Evolutionary conservation across 2,888 invertebrate species (phyloP).

Genomic region (Acrobasis consociella): DNA sequence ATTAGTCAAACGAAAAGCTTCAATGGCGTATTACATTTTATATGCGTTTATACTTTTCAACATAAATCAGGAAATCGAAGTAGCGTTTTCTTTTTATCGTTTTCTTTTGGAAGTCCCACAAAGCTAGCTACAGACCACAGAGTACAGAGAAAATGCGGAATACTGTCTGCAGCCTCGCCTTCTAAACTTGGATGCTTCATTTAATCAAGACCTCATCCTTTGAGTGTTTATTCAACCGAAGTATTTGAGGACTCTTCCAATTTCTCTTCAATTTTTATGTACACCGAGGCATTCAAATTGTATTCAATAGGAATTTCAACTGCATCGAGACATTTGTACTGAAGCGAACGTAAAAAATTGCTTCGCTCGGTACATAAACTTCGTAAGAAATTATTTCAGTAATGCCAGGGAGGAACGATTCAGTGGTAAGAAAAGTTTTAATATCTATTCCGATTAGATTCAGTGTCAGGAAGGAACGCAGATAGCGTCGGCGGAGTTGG

Average conservation of each 20-base stretch:
- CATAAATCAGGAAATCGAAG: constrained; percentile 58
- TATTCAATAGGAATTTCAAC: constrained; percentile 22
- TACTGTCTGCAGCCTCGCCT: constrained; percentile 52
- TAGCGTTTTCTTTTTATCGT: constrained; percentile 52
- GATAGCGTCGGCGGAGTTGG: constrained; percentile 76
- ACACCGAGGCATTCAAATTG: constrained; percentile 25
- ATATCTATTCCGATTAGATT: constrained; percentile 83
- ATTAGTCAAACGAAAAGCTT: constrained; percentile 21
- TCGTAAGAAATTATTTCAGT: constrained; percentile 45
- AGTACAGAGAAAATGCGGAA: constrained; percentile 44
- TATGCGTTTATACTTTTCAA: constrained; percentile 40
- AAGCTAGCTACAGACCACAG: constrained; percentile 39
- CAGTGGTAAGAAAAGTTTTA: constrained; percentile 78
- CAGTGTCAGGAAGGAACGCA: constrained; percentile 81
- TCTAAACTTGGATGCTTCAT: constrained; percentile 59
- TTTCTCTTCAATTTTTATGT: constrained; percentile 36
- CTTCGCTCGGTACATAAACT: constrained; percentile 27
- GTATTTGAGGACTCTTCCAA: constrained; percentile 47
- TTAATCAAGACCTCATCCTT: constrained; percentile 61
- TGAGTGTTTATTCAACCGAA: constrained; percentile 60
- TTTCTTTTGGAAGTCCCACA: constrained; percentile 48
- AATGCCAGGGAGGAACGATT: constrained; percentile 57
- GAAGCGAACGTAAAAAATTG: constrained; percentile 11
- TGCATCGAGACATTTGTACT: constrained; percentile 18
- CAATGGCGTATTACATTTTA: constrained; percentile 23